A percentile compares a stretch with the other conserved stretches of the same genome.
Evolutionary conservation across 2,797 vertebrate genomes (phyloP).

Genomic region (Phataginus tetradactyla): DNA sequence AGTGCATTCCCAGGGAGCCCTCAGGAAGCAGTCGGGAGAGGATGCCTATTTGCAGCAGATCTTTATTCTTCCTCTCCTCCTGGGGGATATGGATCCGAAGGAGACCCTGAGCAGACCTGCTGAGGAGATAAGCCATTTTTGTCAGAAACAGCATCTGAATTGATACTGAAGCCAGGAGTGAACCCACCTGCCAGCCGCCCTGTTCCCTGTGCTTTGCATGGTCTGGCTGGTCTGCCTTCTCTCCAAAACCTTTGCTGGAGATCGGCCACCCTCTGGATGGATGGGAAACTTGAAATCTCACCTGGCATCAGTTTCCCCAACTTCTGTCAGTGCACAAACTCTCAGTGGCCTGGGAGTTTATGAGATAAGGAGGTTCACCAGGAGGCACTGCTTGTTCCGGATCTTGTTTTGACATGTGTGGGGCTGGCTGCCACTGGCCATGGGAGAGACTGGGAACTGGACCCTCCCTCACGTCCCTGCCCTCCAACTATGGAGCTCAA

Average conservation of each 20-base stretch:
- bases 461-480: background rate
- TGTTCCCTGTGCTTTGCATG: too few species aligned
- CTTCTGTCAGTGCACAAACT: background rate
- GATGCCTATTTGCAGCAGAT: background rate
- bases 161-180: background rate
- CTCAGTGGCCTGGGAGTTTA: background rate
- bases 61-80: background rate
- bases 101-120: background rate
- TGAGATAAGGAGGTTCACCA: background rate
- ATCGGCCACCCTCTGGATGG: background rate
- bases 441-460: background rate
- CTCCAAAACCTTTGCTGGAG: background rate
- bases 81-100: rapidly evolving
- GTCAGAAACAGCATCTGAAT: background rate
- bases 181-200: background rate
- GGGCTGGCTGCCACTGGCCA: background rate
- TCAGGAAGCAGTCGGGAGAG: background rate
- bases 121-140: background rate
- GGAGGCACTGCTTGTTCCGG: background rate
- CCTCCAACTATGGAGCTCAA: background rate
- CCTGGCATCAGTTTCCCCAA: background rate
- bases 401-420: background rate
- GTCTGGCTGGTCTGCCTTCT: background rate
- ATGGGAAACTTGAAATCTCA: background rate
- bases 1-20: background rate